Evolutionary conservation across 1,140 invertebrate genomes (phyloP), one percentile per base, ranked within the genome.

Genomic region (Drosophila virilis): DNA sequence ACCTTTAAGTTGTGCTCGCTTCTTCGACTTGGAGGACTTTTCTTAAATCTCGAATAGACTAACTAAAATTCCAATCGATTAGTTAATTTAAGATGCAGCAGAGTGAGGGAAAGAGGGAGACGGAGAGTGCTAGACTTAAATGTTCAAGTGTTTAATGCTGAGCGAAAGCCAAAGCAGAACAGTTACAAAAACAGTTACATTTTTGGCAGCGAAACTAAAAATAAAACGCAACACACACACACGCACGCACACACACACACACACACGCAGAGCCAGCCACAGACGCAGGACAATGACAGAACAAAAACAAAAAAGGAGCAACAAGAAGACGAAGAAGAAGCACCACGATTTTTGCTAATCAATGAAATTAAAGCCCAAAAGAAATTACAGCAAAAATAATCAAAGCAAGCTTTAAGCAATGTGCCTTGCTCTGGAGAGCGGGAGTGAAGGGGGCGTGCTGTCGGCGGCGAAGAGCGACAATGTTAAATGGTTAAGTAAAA

Each of bases 321-420:
- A 10, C 58, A 61, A 45, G 38, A 73, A 43, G 52, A 28, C 15
- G 38, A 32, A 72, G 38, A 50, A 28, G 35, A 22, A 55, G 10
- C 46, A 38, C 61, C 54, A 66, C 55, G 64, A 77, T 77, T 88
- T 90, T 91, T 66, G 82, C 83, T 90, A 90, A 90, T 90, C 88
- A 90, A 90, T 90, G 88, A 90, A 90, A 91, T 90, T 91, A 90
- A 90, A 90, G 85, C 59, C 62, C 52, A 57, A 69, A n/a, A 66
- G 40, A 75, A 75, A 75, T 67, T 73, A 76, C 77, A 67, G 17
- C 13, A 70, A 60, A 68, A 60, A 62, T 17, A 66, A 57, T 28
- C 38, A 57, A 52, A 73, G 51, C 42, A 42, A 48, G 59, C 59
- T 61, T 48, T 40, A 66, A 58, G 66, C 58, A 58, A 62, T 22